Evolutionary conservation across 1,140 invertebrate species (phyloP), one percentile per base, ranked within the genome.

Genomic region (Sarcophaga bullata): DNA sequence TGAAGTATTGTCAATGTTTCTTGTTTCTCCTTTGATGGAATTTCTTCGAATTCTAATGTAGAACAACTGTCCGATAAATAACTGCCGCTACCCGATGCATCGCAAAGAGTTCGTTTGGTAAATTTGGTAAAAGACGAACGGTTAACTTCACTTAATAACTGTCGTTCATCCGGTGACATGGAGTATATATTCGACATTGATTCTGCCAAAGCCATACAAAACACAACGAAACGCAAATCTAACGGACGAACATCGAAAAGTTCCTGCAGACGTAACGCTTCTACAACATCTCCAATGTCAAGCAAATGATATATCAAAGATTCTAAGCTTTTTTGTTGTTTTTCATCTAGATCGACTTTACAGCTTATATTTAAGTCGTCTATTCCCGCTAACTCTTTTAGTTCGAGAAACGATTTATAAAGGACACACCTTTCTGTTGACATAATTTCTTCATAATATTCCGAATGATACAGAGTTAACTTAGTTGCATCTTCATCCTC

Each of bases 191-290:
- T 87, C 5, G 89, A 86, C 82, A 90, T 84, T 80, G 91, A 91
- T 85, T 92, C 92, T 11, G 91, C 92, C 81, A 92, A 83, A 10
- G 87, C 89, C 86, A 91, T 90, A 73, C 91, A 92, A 47, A 91
- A 89, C 17, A 91, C 90, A 68, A 92, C 85, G 80, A 92, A 91
- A 15, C 91, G 87, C 80, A 92, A 84, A 83, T 92, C 91, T 15
- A 87, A 85, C 17, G 88, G 88, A 6, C 88, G 87, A 80, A 89
- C 89, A 47, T 88, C 86, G 80, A 92, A 92, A 47, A 92, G 89
- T 78, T 88, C 90, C 81, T 91, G 90, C 49, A 92, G 78, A 49
- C 90, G 90, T 54, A 92, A 83, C 4, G 91, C 91, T 82, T 91
- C 88, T 19, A 89, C 87, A 82, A 91, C 88, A 78, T 91, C 90